Evolutionary conservation across 2,113 vertebrate species (phyloP).

Genomic region (Melierax canorus): DNA sequence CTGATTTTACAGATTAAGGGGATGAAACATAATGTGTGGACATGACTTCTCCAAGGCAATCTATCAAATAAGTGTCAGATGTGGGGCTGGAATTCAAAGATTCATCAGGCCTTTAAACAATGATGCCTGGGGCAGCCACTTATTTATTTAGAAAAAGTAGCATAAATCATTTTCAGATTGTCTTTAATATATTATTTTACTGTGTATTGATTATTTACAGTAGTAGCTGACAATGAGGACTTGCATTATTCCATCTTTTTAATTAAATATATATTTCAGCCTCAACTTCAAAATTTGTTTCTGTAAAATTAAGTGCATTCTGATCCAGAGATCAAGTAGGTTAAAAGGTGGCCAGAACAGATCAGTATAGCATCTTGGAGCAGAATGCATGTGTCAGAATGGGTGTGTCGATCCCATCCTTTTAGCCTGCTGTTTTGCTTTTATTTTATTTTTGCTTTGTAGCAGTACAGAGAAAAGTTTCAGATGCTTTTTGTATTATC

Average conservation of each 20-base stretch:
- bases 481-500: not conserved
- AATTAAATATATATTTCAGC: not conserved
- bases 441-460: not conserved
- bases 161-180: not conserved
- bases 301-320: not conserved
- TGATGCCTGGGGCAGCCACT: not conserved
- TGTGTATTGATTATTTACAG: not conserved
- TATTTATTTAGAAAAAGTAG: not conserved
- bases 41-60: not conserved
- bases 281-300: not conserved
- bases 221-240: not conserved
- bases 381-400: not conserved
- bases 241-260: not conserved
- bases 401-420: not conserved
- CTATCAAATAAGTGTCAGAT: not conserved
- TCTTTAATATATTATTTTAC: not conserved
- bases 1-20: conserved; percentile 29
- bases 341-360: not conserved
- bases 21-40: not conserved
- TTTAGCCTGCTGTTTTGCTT: not conserved
- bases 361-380: not conserved
- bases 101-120: not conserved
- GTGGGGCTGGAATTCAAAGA: not conserved
- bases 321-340: not conserved
- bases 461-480: not conserved